Percentiles rank a stretch among this genome's conserved stretches.
Conservation (phyloP, 2,113 vertebrate species). For the Naja naja region DNA sequence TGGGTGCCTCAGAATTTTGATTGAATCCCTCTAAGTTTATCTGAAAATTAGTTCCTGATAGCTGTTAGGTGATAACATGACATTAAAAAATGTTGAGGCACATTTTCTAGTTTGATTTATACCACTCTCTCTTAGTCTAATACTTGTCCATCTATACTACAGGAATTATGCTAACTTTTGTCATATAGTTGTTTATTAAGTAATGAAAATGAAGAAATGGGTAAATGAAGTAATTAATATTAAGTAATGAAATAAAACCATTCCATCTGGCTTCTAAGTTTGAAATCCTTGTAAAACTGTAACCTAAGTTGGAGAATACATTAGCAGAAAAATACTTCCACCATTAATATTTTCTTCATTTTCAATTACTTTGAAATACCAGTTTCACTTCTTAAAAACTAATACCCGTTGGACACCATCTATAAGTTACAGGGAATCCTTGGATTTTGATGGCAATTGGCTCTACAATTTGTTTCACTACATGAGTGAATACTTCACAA, state of each 20-base stretch:
- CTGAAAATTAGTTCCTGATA: not conserved
- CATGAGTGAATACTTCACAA: too few relatives aligned
- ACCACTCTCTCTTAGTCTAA: not conserved
- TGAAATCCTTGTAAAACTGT: not conserved
- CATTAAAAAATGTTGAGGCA: not conserved
- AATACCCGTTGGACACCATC: not conserved
- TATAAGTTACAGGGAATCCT: not conserved
- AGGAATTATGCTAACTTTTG: not conserved
- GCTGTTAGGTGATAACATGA: not conserved
- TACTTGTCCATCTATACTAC: not conserved
- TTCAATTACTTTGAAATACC: not conserved
- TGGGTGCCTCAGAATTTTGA: not conserved
- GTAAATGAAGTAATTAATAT: too few relatives aligned
- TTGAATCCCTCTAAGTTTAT: not conserved
- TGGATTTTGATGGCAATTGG: not conserved
- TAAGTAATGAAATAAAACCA: not conserved
- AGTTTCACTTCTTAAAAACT: not conserved
- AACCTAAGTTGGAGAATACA: not conserved
- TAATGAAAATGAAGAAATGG: too few relatives aligned
- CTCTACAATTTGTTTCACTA: not conserved
- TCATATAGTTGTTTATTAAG: not conserved
- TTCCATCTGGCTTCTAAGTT: not conserved
- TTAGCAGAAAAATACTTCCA: not conserved
- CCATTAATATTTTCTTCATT: not conserved
- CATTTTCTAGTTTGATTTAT: not conserved